Conservation (phyloP, 2,797 vertebrate species). For the Phalanger gymnotis region DNA sequence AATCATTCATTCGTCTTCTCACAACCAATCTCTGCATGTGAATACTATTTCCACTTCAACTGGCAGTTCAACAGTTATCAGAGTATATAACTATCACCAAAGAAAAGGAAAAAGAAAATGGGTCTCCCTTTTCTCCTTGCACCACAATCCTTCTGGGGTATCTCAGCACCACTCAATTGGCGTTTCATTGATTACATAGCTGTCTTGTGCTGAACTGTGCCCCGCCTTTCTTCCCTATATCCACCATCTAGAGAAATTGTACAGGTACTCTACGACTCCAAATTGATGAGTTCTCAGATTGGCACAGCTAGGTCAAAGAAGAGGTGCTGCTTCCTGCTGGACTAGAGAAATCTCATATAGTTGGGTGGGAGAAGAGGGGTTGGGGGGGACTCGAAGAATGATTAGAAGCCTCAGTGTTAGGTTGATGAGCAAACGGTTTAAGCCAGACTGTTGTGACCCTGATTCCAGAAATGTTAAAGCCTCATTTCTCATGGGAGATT, state of each 20-base stretch:
- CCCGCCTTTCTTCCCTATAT: constrained; percentile 33
- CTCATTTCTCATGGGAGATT: background rate
- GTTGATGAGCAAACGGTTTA: constrained; percentile 7
- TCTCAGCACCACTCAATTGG: background rate
- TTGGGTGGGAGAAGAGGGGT: background rate
- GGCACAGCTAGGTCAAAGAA: constrained; percentile 19
- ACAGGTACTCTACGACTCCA: background rate
- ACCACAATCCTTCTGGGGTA: background rate
- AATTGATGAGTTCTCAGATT: constrained; percentile 1
- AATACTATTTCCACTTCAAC: background rate
- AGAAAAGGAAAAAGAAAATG: background rate
- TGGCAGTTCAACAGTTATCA: background rate
- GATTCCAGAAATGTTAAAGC: constrained; percentile 4
- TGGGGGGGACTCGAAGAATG: background rate
- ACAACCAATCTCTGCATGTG: background rate
- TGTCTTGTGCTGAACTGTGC: constrained; percentile 34
- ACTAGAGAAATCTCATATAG: background rate
- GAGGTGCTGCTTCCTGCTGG: constrained; percentile 10
- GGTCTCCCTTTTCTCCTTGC: background rate
- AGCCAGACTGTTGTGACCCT: background rate
- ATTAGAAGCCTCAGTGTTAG: constrained; percentile 26
- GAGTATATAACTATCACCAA: background rate
- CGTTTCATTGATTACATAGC: background rate
- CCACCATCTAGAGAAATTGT: constrained; percentile 37
- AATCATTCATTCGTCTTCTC: background rate